Evolutionary conservation across 2,888 invertebrate genomes (phyloP).

Genomic region (Myathropa florea): DNA sequence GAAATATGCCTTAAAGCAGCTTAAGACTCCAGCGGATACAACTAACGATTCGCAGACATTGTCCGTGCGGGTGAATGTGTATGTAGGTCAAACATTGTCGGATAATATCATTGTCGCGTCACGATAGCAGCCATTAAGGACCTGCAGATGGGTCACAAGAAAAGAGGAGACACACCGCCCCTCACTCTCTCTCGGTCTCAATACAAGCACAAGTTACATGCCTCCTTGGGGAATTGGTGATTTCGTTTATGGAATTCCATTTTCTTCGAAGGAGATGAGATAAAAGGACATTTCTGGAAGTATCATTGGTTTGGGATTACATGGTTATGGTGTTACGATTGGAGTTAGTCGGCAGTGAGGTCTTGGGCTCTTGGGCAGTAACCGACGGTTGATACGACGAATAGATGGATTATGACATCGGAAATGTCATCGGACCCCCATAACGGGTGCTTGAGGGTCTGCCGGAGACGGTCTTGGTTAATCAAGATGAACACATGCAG

Average conservation of each 20-base stretch:
- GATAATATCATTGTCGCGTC: slow-evolving; percentile 49
- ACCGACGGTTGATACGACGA: not conserved
- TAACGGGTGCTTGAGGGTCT: no score
- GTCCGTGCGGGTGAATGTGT: not conserved
- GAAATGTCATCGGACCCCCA: no score
- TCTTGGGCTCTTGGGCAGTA: not conserved
- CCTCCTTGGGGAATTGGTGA: slow-evolving; percentile 22
- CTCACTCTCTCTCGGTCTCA: no score
- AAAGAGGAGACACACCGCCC: not conserved
- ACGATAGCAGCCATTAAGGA: slow-evolving; percentile 26
- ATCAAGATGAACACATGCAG: no score
- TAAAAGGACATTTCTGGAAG: slow-evolving; percentile 23
- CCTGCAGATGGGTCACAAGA: not conserved
- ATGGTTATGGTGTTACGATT: slow-evolving; percentile 39
- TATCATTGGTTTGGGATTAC: slow-evolving; percentile 40
- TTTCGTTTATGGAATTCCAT: slow-evolving; percentile 40
- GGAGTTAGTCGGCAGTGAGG: slow-evolving; percentile 1
- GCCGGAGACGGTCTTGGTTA: no score
- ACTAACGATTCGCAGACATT: not conserved
- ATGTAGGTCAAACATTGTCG: slow-evolving; percentile 51
- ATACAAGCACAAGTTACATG: not conserved
- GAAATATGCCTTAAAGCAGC: slow-evolving; percentile 13
- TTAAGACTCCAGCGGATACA: not conserved
- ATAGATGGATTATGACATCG: no score
- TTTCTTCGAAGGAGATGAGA: not conserved